Base-by-base conservation (phyloP, 2,797 vertebrate genomes). In the Ambastaia sidthimunki region DNA sequence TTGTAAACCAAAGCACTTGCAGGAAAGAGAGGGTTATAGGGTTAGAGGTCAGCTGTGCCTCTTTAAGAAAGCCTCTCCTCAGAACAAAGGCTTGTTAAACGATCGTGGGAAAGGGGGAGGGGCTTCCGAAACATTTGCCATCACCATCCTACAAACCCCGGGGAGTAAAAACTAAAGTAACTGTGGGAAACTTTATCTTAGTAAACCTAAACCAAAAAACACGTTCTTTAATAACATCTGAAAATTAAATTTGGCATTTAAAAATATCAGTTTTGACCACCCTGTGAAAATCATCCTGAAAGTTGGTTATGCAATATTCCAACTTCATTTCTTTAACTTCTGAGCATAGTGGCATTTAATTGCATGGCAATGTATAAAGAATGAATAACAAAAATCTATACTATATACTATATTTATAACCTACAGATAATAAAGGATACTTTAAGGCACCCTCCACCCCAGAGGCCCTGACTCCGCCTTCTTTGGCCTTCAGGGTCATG, bases 21-120 rank as follows among this genome's bases (percentile, higher is more conserved):
- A 82, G 85, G 77, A 83, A 82, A 63, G 48, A 13, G 44, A 79
- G 80, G 74, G 74, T 78, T 78, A 74, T 54, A 65, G 72, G 80
- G 80, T 85, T 62, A 86, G 78, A 82, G 84, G 82, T 87, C 82
- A 85, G 44, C 47, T 63, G 77, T 78, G 66, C 66, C 71, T 85
- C 82, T 86, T 83, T 82, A 78, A 80, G 63, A 44, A 52, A 68
- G 77, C 18, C 18, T 55, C 75, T 68, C 50, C 28, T 71, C 62
- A 80, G 78, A 84, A 84, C 73, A 74, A 74, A 70, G 71, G 63
- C 48, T 48, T 66, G 65, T 54, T 83, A 74, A 83, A 84, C 80
- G 66, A 83, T 79, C 83, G 85, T 88, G 88, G 85, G 86, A 88
- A 88, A 65, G 68, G 21, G 70, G 79, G 74, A 54, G 70, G 54